phyloP scores from a whole-genome alignment of 2,113 vertebrate species.

The Chascanopsetta lugubris region DNA sequence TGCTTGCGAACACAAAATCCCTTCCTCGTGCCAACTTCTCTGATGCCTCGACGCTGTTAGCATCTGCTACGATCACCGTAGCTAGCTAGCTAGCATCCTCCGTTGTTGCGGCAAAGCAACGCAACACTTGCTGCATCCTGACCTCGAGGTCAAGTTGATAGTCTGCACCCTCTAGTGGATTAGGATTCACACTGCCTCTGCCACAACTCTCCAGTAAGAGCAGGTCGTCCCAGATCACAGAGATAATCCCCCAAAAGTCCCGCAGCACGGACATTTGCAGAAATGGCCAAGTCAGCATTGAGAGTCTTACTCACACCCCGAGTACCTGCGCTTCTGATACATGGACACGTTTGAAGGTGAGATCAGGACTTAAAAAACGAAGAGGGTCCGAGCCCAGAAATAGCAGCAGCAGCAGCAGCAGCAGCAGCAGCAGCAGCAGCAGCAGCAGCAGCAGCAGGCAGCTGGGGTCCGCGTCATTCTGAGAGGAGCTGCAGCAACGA shows the following conservation, averaged over 20 bases:
- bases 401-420: constrained; percentile 45
- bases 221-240: neutral
- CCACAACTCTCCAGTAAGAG: neutral
- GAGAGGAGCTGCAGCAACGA: constrained; percentile 48
- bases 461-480: constrained; percentile 56
- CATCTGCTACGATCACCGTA: no score
- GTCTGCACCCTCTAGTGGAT: neutral
- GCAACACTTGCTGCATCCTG: neutral
- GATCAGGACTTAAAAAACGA: constrained; percentile 47
- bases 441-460: constrained; percentile 53
- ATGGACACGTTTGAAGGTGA: constrained; percentile 59
- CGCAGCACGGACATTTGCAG: no score
- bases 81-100: neutral
- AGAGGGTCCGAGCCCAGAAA: constrained; percentile 41
- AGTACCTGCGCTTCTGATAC: constrained; percentile 30
- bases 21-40: neutral
- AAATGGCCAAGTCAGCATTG: no score
- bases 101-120: neutral
- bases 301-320: no score
- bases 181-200: neutral
- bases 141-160: no score
- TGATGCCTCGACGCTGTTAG: neutral
- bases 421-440: no score
- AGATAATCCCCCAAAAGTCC: neutral
- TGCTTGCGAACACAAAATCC: neutral